Evolutionary conservation across 2,797 vertebrate species (phyloP).

Genomic region (Melanotaenia nigrans): DNA sequence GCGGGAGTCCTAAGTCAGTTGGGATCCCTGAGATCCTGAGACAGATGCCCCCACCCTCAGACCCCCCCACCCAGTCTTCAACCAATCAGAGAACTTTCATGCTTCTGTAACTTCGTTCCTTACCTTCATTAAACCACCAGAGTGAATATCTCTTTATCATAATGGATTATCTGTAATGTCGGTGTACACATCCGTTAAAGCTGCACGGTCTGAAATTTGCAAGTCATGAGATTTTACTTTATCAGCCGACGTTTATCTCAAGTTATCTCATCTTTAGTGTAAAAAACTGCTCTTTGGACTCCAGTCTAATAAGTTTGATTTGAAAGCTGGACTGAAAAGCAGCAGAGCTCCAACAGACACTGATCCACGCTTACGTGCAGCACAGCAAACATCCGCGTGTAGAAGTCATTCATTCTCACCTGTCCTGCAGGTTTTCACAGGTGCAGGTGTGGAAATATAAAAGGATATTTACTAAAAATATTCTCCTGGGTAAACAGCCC

Average conservation of each 20-base stretch:
- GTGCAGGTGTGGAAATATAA: not conserved
- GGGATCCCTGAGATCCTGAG: too few relatives aligned
- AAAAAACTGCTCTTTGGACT: constrained; percentile 20
- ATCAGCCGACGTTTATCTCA: constrained; percentile 3
- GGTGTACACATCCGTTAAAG: not conserved
- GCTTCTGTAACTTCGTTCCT: too few relatives aligned
- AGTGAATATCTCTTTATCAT: too few relatives aligned
- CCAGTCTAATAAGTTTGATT: constrained; percentile 1
- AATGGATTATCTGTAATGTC: too few relatives aligned
- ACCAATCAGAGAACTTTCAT: too few relatives aligned
- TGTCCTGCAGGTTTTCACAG: constrained; percentile 2
- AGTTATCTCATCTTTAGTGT: not conserved
- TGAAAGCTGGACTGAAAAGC: constrained; percentile 2
- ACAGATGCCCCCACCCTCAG: too few relatives aligned
- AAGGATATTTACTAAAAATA: not conserved
- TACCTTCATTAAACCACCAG: too few relatives aligned
- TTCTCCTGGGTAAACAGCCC: not conserved
- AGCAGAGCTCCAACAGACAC: not conserved
- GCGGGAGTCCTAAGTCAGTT: too few relatives aligned
- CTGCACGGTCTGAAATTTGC: not conserved
- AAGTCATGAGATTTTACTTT: not conserved
- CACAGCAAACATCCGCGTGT: not conserved
- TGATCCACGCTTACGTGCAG: not conserved
- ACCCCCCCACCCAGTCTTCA: too few relatives aligned
- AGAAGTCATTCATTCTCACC: not conserved